Percentiles rank a stretch among this genome's conserved stretches.
These are phyloP conservation scores for Pipistrellus kuhlii DNA, from an alignment of 2,797 vertebrate species.

Conservation along the genomic window DNA sequence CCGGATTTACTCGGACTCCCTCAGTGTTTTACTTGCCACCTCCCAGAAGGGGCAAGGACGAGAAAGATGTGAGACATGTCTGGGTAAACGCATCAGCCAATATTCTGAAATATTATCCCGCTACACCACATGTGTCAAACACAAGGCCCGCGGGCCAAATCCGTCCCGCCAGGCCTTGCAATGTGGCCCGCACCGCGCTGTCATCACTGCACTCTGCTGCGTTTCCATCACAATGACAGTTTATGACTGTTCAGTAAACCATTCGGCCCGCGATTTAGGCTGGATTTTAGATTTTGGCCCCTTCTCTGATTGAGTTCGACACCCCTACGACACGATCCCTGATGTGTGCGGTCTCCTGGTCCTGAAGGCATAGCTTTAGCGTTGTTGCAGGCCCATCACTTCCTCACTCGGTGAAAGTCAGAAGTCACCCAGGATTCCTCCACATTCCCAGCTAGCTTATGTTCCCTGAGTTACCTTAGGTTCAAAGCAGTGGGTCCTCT, in stretches of 20 bases:
- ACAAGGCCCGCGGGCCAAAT: too few relatives aligned
- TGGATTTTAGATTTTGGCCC: too few relatives aligned
- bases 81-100: not conserved
- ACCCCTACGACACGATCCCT: too few relatives aligned
- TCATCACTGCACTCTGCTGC: too few relatives aligned
- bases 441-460: not conserved
- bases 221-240: too few relatives aligned
- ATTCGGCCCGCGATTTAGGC: too few relatives aligned
- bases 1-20: not conserved
- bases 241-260: too few relatives aligned
- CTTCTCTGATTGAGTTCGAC: too few relatives aligned
- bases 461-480: not conserved
- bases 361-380: not conserved
- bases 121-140: too few relatives aligned
- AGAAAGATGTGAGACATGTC: not conserved
- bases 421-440: not conserved
- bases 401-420: not conserved
- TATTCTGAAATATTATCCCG: not conserved
- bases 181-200: too few relatives aligned
- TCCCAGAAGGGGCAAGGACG: not conserved
- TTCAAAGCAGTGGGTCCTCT: not conserved
- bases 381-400: not conserved
- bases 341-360: not conserved
- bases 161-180: too few relatives aligned
- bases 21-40: not conserved